Evolutionary conservation across 1,140 invertebrate genomes (phyloP).

Genomic region (Drosophila carrolli): DNA sequence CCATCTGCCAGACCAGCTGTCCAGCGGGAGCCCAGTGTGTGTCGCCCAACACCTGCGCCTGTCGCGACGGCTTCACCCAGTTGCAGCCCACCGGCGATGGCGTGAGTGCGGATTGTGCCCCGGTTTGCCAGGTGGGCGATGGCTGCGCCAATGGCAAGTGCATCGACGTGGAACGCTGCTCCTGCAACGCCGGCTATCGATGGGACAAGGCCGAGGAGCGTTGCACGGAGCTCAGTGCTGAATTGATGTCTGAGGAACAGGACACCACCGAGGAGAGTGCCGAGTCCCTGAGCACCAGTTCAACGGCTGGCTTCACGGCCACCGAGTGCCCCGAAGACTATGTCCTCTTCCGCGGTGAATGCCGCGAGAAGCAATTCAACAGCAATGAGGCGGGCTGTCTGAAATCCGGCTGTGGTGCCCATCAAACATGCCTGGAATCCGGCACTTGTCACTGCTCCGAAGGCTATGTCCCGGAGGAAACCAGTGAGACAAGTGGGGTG

Average conservation of each 20-base stretch:
- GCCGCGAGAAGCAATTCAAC: slow-evolving; percentile 59
- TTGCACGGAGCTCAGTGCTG: slow-evolving; percentile 22
- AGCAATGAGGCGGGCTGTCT: slow-evolving; percentile 60
- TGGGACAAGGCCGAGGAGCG: slow-evolving; percentile 39
- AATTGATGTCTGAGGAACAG: slow-evolving; percentile 17
- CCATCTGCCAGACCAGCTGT: slow-evolving; percentile 55
- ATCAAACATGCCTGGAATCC: slow-evolving; percentile 45
- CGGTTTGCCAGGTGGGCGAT: slow-evolving; percentile 49
- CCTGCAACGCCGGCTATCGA: slow-evolving; percentile 45
- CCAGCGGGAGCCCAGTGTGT: slow-evolving; percentile 53
- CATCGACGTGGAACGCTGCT: slow-evolving; percentile 54
- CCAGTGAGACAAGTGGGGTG: background rate
- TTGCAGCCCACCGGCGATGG: slow-evolving; percentile 48
- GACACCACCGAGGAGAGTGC: slow-evolving; percentile 9
- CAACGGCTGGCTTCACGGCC: slow-evolving; percentile 8
- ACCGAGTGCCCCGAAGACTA: slow-evolving; percentile 39
- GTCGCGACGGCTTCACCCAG: slow-evolving; percentile 48
- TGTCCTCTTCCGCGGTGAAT: slow-evolving; percentile 59
- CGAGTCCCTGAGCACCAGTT: background rate
- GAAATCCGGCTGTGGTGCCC: slow-evolving; percentile 45
- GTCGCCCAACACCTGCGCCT: slow-evolving; percentile 62
- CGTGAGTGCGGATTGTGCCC: slow-evolving; percentile 56
- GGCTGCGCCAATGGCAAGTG: slow-evolving; percentile 61
- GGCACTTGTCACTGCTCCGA: slow-evolving; percentile 47
- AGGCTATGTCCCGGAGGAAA: slow-evolving; percentile 51